phyloP scores from a whole-genome alignment of 2,113 vertebrate genomes.

The Sylvietta virens region DNA sequence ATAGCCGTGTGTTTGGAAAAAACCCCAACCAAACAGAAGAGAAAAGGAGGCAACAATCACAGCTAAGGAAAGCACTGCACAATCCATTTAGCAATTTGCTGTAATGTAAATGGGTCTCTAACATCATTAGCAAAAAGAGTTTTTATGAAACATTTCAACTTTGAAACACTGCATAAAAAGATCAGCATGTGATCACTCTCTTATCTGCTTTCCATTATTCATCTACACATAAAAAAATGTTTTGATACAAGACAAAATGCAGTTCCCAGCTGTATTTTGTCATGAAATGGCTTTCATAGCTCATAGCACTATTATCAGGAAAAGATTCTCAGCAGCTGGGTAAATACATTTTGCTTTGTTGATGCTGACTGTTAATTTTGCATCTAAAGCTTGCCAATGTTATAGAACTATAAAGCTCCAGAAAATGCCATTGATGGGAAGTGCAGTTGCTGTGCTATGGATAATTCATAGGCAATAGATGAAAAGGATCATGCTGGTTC shows the following conservation, averaged over 20 bases:
- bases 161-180: not conserved
- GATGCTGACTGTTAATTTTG: slow-evolving; percentile 24
- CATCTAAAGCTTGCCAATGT: not conserved
- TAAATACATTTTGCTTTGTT: slow-evolving; percentile 46
- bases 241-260: slow-evolving; percentile 7
- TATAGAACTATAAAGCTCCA: not conserved
- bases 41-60: not conserved
- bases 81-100: not conserved
- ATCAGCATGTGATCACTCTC: not conserved
- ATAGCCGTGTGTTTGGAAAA: not conserved
- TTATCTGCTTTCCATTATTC: slow-evolving; percentile 11
- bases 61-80: not conserved
- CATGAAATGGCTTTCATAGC: slow-evolving; percentile 13
- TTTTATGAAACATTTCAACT: not conserved
- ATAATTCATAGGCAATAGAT: slow-evolving; percentile 16
- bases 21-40: not conserved
- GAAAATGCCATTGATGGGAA: not conserved
- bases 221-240: not conserved
- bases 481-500: not conserved
- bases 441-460: not conserved
- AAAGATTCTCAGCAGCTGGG: slow-evolving; percentile 14
- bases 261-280: slow-evolving; percentile 41
- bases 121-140: not conserved
- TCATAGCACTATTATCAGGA: not conserved
- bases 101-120: not conserved